Conservation (phyloP, 92 coral and sea anemone genomes). For the Parazoanthus darwini region DNA sequence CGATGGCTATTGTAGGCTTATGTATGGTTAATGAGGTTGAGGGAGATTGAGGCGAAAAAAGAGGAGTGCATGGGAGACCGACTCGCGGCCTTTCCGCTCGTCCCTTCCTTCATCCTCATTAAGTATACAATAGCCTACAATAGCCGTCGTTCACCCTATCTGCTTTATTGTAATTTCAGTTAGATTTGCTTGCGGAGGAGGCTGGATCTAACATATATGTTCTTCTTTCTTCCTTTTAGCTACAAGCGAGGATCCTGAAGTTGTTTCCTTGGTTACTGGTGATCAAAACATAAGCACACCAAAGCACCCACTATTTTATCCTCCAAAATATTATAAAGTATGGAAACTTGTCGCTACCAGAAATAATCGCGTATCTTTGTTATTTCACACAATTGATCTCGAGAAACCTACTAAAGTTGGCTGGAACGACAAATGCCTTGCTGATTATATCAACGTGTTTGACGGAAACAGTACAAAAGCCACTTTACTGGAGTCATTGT, state of each 20-base stretch:
- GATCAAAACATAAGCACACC: conserved; percentile 1
- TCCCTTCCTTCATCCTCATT: too few relatives aligned
- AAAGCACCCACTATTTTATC: not conserved
- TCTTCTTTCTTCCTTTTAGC: not conserved
- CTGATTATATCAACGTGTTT: not conserved
- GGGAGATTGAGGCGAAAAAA: too few relatives aligned
- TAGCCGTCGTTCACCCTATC: too few relatives aligned
- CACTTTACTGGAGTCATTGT: not conserved
- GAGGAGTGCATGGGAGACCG: too few relatives aligned
- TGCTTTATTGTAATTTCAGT: too few relatives aligned
- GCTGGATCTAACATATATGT: not conserved
- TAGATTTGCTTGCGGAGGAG: too few relatives aligned
- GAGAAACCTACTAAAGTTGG: not conserved
- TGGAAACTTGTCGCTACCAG: not conserved
- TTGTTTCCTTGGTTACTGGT: not conserved
- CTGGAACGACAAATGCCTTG: not conserved
- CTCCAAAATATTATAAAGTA: not conserved
- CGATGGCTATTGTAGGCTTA: too few relatives aligned
- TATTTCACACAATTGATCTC: conserved; percentile 11
- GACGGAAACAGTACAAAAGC: not conserved
- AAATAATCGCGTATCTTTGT: not conserved
- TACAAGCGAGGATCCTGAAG: not conserved
- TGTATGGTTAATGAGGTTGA: too few relatives aligned
- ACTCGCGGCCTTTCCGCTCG: too few relatives aligned
- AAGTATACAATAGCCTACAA: too few relatives aligned